A percentile compares a stretch with the other conserved stretches of the same genome.
These are phyloP conservation scores for Trachelipus rathkii DNA, from an alignment of 1,140 invertebrate species.

Conservation along the genomic window DNA sequence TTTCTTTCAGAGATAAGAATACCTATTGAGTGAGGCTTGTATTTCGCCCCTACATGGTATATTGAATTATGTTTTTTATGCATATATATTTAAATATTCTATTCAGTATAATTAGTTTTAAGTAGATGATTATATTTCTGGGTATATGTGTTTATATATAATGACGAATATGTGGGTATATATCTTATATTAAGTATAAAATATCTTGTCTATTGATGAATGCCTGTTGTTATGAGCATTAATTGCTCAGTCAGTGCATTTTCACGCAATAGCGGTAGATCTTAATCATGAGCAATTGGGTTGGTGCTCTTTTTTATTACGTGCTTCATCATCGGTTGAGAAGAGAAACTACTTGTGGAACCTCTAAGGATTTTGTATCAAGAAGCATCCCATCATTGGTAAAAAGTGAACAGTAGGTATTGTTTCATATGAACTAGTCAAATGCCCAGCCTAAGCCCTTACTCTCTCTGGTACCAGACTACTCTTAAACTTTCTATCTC, in stretches of 20 bases:
- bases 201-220: neutral
- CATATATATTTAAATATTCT: neutral
- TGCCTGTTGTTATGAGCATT: constrained; percentile 3
- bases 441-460: constrained; percentile 10
- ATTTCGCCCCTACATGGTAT: constrained; percentile 1
- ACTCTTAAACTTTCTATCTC: constrained; percentile 13
- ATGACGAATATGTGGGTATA: neutral
- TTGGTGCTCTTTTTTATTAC: constrained; percentile 4
- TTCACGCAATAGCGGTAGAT: constrained; percentile 3
- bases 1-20: constrained; percentile 13
- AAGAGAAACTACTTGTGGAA: neutral
- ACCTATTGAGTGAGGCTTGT: constrained; percentile 8
- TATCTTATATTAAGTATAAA: constrained; percentile 9
- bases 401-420: constrained; percentile 12
- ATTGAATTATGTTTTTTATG: constrained; percentile 14
- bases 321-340: neutral
- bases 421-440: neutral
- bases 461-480: constrained; percentile 5
- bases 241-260: constrained; percentile 3
- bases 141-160: constrained; percentile 5
- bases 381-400: constrained; percentile 3
- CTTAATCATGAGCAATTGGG: constrained; percentile 1
- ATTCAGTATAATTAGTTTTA: neutral
- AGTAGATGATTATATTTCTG: constrained; percentile 1
- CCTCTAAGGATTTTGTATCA: neutral